Evolutionary conservation across 2,797 vertebrate genomes (phyloP).

Genomic region (Pangasius mekongensis): DNA sequence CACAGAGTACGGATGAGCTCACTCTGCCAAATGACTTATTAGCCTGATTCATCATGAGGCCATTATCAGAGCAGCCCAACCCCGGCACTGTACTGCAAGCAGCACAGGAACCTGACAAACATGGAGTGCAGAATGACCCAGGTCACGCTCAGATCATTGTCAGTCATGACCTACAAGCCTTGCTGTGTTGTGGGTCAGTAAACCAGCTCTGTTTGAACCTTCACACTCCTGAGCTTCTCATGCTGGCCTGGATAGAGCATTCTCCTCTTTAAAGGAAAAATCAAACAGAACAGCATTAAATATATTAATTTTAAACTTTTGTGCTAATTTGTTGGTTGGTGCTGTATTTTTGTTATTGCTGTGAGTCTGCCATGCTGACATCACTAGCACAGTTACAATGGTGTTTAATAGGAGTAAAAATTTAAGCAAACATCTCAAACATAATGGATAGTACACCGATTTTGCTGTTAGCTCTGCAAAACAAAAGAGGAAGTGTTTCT

Average conservation of each 20-base stretch:
- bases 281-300: too few species aligned
- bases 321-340: not conserved
- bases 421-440: not conserved
- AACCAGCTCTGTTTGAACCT: constrained; percentile 43
- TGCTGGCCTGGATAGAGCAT: not conserved
- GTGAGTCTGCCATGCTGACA: not conserved
- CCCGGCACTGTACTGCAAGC: constrained; percentile 56
- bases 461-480: not conserved
- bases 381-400: not conserved
- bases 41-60: constrained; percentile 67
- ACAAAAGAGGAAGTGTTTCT: not conserved
- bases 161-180: constrained; percentile 67
- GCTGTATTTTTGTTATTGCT: not conserved
- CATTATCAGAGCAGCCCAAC: constrained; percentile 60
- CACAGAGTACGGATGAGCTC: constrained; percentile 64
- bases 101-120: constrained; percentile 67
- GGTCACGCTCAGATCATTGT: constrained; percentile 64
- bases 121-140: constrained; percentile 63
- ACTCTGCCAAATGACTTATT: constrained; percentile 68
- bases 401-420: not conserved
- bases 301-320: not conserved
- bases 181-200: constrained; percentile 64
- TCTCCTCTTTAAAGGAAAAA: not conserved
- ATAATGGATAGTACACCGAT: not conserved
- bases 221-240: not conserved